These are phyloP conservation scores for Helobdella robusta DNA, from an alignment of 2,888 invertebrate genomes.

Conservation along the genomic window DNA sequence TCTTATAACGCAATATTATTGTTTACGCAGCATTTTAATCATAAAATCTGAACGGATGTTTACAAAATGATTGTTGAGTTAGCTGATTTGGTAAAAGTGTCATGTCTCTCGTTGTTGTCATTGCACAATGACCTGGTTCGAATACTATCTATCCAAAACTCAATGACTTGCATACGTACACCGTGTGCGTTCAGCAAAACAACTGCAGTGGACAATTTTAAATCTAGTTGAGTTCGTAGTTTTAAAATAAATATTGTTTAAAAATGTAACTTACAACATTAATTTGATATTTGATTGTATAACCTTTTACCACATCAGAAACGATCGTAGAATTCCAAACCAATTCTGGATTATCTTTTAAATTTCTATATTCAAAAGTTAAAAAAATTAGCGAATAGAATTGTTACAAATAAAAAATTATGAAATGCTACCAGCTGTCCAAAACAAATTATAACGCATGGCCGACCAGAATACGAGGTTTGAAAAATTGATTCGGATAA, in stretches of 20 bases:
- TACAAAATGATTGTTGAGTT: background rate
- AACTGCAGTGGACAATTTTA: too few species aligned
- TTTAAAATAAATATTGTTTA: too few species aligned
- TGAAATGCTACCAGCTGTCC: too few species aligned
- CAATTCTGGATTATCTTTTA: background rate
- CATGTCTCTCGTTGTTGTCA: too few species aligned
- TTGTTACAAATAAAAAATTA: too few species aligned
- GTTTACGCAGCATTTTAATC: too few species aligned
- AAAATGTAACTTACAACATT: background rate
- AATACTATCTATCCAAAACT: background rate
- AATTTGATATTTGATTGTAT: background rate
- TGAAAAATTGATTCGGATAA: background rate
- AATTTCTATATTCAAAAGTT: background rate
- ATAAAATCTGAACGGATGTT: too few species aligned
- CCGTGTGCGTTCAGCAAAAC: too few species aligned
- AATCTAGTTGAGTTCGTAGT: too few species aligned
- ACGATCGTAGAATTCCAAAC: slow-evolving; percentile 4
- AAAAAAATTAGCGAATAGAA: too few species aligned
- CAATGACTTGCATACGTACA: background rate
- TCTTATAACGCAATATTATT: slow-evolving; percentile 9
- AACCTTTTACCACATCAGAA: background rate
- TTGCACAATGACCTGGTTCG: background rate
- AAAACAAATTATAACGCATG: too few species aligned
- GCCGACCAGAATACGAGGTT: too few species aligned
- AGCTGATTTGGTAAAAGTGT: background rate